Conservation (phyloP, 2,888 invertebrate species). For the Sipha maydis region DNA sequence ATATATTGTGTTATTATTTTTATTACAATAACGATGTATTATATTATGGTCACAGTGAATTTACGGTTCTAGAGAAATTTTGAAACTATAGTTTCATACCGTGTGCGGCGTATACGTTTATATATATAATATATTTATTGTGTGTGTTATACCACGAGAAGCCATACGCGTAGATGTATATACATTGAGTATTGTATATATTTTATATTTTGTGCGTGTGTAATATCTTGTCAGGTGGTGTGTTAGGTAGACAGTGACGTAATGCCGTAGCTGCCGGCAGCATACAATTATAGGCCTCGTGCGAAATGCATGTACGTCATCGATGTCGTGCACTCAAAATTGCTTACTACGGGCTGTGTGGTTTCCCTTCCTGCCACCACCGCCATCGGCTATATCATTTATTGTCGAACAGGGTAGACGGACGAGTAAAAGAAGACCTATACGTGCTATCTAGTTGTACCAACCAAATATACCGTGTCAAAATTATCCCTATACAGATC, state of each 20-base stretch:
- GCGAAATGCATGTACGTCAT: not conserved
- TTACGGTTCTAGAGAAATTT: constrained; percentile 5
- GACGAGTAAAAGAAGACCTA: constrained; percentile 34
- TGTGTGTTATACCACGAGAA: constrained; percentile 5
- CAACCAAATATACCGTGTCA: not conserved
- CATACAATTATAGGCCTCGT: constrained; percentile 2
- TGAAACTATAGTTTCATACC: constrained; percentile 2
- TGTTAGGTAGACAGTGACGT: constrained; percentile 49
- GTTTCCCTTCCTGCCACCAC: constrained; percentile 1
- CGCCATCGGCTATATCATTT: not conserved
- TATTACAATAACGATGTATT: not conserved
- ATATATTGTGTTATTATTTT: not conserved
- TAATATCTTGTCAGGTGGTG: constrained; percentile 36
- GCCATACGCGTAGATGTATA: constrained; percentile 24
- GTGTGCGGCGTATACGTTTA: not conserved
- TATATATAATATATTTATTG: not conserved
- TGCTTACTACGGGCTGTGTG: not conserved
- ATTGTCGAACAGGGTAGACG: not conserved
- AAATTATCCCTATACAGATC: not conserved
- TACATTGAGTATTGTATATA: not conserved
- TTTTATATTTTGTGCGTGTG: not conserved
- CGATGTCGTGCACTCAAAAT: constrained; percentile 2
- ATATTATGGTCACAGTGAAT: not conserved
- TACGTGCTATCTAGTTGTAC: constrained; percentile 1
- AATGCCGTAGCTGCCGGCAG: not conserved